These are phyloP conservation scores for Muricea muricata DNA, from an alignment of 92 coral and sea anemone genomes.

Conservation along the genomic window DNA sequence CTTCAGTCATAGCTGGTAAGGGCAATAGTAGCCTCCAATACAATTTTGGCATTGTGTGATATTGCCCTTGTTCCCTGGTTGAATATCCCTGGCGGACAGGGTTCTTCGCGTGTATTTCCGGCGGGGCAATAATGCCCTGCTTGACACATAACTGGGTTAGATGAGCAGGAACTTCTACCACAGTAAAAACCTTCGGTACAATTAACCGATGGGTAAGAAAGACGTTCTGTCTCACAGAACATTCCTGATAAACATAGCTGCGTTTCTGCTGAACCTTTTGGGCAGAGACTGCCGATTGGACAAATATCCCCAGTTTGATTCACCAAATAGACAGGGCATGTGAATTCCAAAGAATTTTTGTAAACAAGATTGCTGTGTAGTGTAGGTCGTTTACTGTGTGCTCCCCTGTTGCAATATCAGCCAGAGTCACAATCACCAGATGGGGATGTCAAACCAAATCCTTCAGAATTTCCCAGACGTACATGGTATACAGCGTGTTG, in stretches of 20 bases:
- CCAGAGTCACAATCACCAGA: slow-evolving; percentile 92
- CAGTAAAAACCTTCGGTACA: slow-evolving; percentile 95
- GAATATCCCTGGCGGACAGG: slow-evolving; percentile 91
- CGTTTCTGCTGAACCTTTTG: slow-evolving; percentile 80
- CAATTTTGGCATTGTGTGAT: slow-evolving; percentile 86
- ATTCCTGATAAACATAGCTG: slow-evolving; percentile 80
- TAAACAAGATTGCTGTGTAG: slow-evolving; percentile 56
- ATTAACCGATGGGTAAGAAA: slow-evolving; percentile 77
- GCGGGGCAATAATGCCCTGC: slow-evolving; percentile 91
- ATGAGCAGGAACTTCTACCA: slow-evolving; percentile 68
- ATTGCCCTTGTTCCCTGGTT: slow-evolving; percentile 78
- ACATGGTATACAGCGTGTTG: slow-evolving; percentile 88
- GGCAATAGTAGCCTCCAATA: slow-evolving; percentile 91
- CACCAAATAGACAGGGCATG: slow-evolving; percentile 93
- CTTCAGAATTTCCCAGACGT: slow-evolving; percentile 90
- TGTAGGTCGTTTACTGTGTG: slow-evolving; percentile 81
- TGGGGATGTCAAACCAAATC: slow-evolving; percentile 80
- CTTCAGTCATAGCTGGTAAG: slow-evolving; percentile 82
- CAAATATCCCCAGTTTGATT: slow-evolving; percentile 96
- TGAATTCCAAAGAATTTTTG: slow-evolving; percentile 85
- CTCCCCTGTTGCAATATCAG: slow-evolving; percentile 87
- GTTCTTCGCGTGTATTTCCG: slow-evolving; percentile 80
- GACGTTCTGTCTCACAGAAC: slow-evolving; percentile 79
- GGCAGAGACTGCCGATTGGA: slow-evolving; percentile 84
- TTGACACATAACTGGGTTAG: slow-evolving; percentile 78